Conservation (phyloP, 2,888 invertebrate genomes). For the Cryptocheilus praepositus region DNA sequence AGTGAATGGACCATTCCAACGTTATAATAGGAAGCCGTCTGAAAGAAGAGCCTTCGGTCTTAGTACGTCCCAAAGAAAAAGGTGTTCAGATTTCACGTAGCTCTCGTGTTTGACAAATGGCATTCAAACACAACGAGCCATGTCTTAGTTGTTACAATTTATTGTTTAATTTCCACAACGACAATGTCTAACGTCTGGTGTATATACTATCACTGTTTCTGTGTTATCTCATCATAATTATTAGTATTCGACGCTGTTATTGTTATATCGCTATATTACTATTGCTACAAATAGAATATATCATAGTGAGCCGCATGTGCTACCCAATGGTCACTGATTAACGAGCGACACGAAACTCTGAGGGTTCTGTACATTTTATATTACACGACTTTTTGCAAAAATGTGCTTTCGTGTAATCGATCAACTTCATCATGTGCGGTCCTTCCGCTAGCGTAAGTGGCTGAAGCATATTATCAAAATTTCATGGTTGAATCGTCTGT, state of each 20-base stretch:
- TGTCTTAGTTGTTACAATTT: conserved; percentile 29
- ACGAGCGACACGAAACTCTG: neutral
- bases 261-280: conserved; percentile 17
- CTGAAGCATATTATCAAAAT: conserved; percentile 7
- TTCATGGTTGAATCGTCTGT: neutral
- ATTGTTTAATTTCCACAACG: conserved; percentile 43
- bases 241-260: conserved; percentile 36
- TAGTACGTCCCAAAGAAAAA: conserved; percentile 63
- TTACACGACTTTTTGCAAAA: neutral
- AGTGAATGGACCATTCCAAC: conserved; percentile 30
- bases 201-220: conserved; percentile 40
- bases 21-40: conserved; percentile 11
- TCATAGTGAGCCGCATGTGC: neutral
- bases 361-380: neutral
- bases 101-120: conserved; percentile 6
- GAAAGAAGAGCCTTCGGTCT: conserved; percentile 42
- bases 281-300: conserved; percentile 24
- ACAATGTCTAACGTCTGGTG: conserved; percentile 41
- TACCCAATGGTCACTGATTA: neutral
- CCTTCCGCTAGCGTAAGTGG: neutral
- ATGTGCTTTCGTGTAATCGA: neutral
- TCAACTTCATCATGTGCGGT: neutral
- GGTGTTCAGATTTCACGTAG: conserved; percentile 54
- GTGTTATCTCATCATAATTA: conserved; percentile 18
- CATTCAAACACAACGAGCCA: conserved; percentile 31